These are phyloP conservation scores for Lophura nycthemera DNA, from an alignment of 2,113 vertebrate genomes.

Conservation along the genomic window DNA sequence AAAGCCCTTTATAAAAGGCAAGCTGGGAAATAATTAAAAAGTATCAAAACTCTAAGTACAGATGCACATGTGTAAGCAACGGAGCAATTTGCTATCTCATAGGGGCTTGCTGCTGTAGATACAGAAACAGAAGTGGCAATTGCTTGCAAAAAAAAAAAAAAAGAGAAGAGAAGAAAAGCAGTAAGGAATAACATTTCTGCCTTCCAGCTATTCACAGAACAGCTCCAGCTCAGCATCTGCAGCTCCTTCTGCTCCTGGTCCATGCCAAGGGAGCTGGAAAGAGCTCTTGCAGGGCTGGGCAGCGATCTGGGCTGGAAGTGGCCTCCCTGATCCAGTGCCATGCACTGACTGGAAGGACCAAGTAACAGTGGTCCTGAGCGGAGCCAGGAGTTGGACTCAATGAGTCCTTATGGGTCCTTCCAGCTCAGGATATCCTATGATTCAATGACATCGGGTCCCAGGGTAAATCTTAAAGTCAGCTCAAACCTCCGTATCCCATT, in stretches of 20 bases:
- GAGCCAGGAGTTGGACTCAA: too few relatives aligned
- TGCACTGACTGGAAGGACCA: background rate
- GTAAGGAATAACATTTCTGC: background rate
- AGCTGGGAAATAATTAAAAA: constrained; percentile 31
- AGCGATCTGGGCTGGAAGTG: background rate
- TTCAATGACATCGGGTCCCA: background rate
- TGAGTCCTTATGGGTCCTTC: too few relatives aligned
- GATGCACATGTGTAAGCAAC: background rate
- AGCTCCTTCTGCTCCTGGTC: background rate
- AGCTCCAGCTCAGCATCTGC: background rate
- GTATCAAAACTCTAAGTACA: background rate
- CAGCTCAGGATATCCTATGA: too few relatives aligned
- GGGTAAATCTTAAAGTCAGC: background rate
- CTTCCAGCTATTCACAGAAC: background rate
- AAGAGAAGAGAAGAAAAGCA: background rate
- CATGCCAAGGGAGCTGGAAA: constrained; percentile 36
- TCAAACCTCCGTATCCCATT: constrained; percentile 2
- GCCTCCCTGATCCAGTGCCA: background rate
- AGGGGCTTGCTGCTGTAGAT: background rate
- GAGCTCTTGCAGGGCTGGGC: background rate
- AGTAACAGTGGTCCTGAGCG: background rate
- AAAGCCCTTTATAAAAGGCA: background rate
- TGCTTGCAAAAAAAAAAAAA: background rate
- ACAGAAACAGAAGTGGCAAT: constrained; percentile 9
- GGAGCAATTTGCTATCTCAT: background rate